Conservation (phyloP, 2,888 invertebrate genomes). For the Allolobophora icterica region DNA sequence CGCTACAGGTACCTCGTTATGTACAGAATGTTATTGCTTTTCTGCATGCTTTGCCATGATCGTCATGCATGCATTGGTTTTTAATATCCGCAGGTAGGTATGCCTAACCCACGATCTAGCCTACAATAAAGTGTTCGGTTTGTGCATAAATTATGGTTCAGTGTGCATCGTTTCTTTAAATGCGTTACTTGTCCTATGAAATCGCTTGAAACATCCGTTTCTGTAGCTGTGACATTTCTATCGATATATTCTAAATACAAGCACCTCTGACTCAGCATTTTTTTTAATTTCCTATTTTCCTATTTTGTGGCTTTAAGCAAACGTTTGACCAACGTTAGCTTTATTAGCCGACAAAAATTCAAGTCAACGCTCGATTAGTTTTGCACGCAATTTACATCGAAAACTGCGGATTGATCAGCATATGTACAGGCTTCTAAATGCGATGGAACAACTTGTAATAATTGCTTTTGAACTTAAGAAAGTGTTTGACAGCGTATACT, state of each 20-base stretch:
- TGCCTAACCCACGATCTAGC: not conserved
- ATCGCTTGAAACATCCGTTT: not conserved
- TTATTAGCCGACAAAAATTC: not conserved
- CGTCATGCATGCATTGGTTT: not conserved
- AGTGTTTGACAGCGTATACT: not conserved
- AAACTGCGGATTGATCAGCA: not conserved
- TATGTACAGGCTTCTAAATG: not conserved
- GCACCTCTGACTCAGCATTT: not conserved
- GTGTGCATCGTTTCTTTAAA: not conserved
- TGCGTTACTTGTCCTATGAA: not conserved
- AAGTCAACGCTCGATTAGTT: not conserved
- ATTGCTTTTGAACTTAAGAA: not conserved
- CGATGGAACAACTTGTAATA: not conserved
- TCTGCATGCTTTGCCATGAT: not conserved
- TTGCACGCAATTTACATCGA: not conserved
- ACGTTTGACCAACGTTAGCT: not conserved
- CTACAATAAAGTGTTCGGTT: not conserved
- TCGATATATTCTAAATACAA: not conserved
- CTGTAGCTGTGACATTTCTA: not conserved
- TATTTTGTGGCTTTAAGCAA: not conserved
- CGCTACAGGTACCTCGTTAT: not conserved
- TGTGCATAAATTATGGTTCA: not conserved
- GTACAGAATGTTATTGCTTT: not conserved
- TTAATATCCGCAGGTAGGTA: not conserved
- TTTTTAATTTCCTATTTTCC: not conserved